Evolutionary conservation across 2,888 invertebrate species (phyloP).

Genomic region (Mylabris sibirica): DNA sequence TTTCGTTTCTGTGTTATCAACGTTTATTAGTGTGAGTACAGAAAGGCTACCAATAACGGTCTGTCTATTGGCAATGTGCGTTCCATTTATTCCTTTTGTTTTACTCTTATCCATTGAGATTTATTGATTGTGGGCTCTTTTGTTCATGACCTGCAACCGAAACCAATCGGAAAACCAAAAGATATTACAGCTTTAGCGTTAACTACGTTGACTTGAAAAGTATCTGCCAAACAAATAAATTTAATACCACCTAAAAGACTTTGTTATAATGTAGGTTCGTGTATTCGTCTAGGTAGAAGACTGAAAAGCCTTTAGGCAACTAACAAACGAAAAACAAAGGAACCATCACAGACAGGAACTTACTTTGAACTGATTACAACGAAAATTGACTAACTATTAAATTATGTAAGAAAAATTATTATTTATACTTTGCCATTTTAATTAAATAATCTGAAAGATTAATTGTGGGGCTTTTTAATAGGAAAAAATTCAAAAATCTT

Average conservation of each 20-base stretch:
- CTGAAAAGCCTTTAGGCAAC: background rate
- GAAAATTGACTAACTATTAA: slow-evolving; percentile 8
- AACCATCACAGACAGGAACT: slow-evolving; percentile 9
- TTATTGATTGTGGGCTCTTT: slow-evolving; percentile 47
- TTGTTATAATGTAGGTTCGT: background rate
- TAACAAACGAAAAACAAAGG: slow-evolving; percentile 8
- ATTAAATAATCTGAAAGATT: background rate
- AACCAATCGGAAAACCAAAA: slow-evolving; percentile 45
- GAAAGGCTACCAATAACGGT: slow-evolving; percentile 26
- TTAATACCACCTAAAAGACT: slow-evolving; percentile 1
- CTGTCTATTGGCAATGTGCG: slow-evolving; percentile 26
- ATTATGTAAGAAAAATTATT: background rate
- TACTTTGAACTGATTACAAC: background rate
- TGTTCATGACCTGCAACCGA: slow-evolving; percentile 44
- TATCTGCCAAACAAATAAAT: slow-evolving; percentile 35
- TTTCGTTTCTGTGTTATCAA: slow-evolving; percentile 46
- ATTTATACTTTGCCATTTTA: background rate
- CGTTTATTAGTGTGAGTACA: slow-evolving; percentile 36
- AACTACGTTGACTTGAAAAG: slow-evolving; percentile 39
- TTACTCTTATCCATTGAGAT: slow-evolving; percentile 39
- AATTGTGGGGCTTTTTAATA: background rate
- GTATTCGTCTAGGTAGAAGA: background rate
- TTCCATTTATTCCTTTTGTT: slow-evolving; percentile 43
- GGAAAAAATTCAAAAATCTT: too few relatives aligned
- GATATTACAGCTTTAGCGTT: slow-evolving; percentile 43